These are phyloP conservation scores for Furnarius figulus DNA, from an alignment of 2,113 vertebrate genomes.

Conservation along the genomic window DNA sequence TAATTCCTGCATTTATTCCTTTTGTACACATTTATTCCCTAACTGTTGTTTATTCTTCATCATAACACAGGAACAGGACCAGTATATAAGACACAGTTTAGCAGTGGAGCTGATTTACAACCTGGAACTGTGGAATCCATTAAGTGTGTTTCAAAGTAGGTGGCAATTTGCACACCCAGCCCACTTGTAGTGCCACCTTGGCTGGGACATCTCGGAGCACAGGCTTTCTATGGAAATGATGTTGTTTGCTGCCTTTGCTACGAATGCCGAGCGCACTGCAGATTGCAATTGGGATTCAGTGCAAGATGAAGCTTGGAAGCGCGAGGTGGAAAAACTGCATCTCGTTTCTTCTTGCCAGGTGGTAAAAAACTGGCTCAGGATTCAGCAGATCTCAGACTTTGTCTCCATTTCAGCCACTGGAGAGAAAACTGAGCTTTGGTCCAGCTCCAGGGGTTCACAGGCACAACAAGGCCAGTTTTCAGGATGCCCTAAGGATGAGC, in stretches of 20 bases:
- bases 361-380: not conserved
- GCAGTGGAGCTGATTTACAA: not conserved
- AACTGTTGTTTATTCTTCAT: not conserved
- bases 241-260: conserved; percentile 19
- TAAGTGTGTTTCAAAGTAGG: not conserved
- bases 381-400: not conserved
- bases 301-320: conserved; percentile 39
- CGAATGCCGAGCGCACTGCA: not conserved
- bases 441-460: not conserved
- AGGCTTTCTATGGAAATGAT: conserved; percentile 8
- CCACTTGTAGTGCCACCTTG: not conserved
- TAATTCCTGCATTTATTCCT: not conserved
- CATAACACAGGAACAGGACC: accelerated
- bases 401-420: not conserved
- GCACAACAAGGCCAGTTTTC: not conserved
- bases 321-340: not conserved
- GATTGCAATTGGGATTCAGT: conserved; percentile 58
- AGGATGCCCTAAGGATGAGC: not conserved
- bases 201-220: not conserved
- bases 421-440: not conserved
- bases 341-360: conserved; percentile 5
- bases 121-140: not conserved
- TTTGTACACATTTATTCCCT: not conserved
- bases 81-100: accelerated
- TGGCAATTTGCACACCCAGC: not conserved